Percentiles rank a stretch among this genome's conserved stretches.
These are phyloP conservation scores for Strix uralensis DNA, from an alignment of 2,113 vertebrate genomes.

Conservation along the genomic window DNA sequence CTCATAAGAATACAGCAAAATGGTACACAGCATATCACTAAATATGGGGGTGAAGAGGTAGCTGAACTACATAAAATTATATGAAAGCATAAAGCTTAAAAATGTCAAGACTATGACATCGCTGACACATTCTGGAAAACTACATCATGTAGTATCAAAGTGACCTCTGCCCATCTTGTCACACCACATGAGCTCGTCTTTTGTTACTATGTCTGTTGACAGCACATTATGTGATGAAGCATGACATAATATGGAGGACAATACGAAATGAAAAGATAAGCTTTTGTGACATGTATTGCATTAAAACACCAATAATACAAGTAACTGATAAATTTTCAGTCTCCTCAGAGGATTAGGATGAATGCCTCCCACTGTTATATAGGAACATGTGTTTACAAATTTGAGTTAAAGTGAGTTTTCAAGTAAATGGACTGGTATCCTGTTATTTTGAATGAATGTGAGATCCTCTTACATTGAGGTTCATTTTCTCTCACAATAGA, in stretches of 20 bases:
- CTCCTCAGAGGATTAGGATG: not conserved
- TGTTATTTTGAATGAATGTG: not conserved
- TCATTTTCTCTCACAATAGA: not conserved
- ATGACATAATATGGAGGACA: slow-evolving; percentile 1
- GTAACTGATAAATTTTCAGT: not conserved
- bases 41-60: not conserved
- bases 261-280: slow-evolving; percentile 33
- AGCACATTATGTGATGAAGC: not conserved
- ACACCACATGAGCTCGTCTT: slow-evolving; percentile 19
- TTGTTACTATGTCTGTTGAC: slow-evolving; percentile 9
- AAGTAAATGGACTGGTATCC: not conserved
- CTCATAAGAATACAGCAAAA: accelerated
- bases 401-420: not conserved
- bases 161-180: slow-evolving; percentile 1
- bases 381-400: not conserved
- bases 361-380: not conserved
- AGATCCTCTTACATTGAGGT: not conserved
- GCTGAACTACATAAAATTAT: not conserved
- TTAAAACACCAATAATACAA: not conserved
- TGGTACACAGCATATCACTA: not conserved
- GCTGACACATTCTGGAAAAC: not conserved
- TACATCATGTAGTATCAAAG: not conserved
- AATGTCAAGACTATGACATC: not conserved
- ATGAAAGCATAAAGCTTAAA: not conserved
- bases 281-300: not conserved